Evolutionary conservation across 2,888 invertebrate species (phyloP), one percentile per base, ranked within the genome.

Genomic region (Venustoraphidia nigricollis): DNA sequence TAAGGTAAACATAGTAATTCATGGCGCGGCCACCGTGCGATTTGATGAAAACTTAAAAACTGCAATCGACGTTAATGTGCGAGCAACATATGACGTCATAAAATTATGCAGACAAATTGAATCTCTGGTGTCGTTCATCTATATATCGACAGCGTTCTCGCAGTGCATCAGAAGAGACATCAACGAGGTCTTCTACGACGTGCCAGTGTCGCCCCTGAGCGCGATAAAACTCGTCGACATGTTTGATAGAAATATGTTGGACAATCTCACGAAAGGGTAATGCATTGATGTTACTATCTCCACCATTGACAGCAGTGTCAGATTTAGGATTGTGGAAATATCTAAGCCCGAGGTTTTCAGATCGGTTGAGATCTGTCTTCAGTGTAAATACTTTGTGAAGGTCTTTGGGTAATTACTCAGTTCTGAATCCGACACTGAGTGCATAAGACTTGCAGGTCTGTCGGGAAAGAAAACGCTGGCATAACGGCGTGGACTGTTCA

Each of bases 111-210:
- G 14, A 46, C 11, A 39, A 34, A 34, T 46, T 41, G 34, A 41
- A 35, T 35, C 41, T 41, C 10, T 64, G 5, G 27, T 27, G 27
- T 27, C 27, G 27, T 63, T 75, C 43, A 68, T 81, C 1, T 76
- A 81, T 57, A 71, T 80, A 6, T 79, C 79, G 1, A 80, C 81
- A 2, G 80, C 79, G 1, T 81, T 75, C 59, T 74, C 78, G 9
- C 77, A 80, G 61, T 80, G 79, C 61, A 69, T 73, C 53, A 59
- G 66, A 34, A 60, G 62, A 9, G 66, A 63, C 44, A 73, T 78
- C 37, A 70, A 71, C 45, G 79, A 80, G 59, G 63, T 61, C 34
- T 66, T 77, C 50, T 79, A 79, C 49, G 60, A 65, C 13, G 56
- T 66, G 9, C 62, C 63, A 1, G 59, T 65, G n/a, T 61, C 61